phyloP scores from a whole-genome alignment of 2,888 invertebrate genomes.

The Crepidodera aurea region DNA sequence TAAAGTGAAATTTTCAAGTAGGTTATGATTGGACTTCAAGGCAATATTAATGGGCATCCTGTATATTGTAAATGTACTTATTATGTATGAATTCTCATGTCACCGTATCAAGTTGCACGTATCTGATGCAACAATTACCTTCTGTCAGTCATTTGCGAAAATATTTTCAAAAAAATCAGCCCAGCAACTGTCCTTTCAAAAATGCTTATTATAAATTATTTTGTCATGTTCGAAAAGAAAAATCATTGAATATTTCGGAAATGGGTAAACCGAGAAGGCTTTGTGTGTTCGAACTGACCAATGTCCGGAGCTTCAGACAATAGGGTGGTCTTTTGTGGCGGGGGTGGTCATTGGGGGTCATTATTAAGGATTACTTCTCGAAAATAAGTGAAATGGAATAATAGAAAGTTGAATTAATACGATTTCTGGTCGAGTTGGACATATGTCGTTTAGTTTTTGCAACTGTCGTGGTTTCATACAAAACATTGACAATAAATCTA shows the following conservation, averaged over 20 bases:
- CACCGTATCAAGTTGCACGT: too few relatives aligned
- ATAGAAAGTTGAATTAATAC: conserved; percentile 29
- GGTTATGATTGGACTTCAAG: too few relatives aligned
- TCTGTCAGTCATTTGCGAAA: conserved; percentile 12
- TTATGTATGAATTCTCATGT: too few relatives aligned
- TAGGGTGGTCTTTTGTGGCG: conserved; percentile 35
- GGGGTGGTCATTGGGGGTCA: conserved; percentile 46
- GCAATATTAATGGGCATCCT: too few relatives aligned
- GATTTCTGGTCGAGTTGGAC: conserved; percentile 25
- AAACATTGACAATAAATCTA: too few relatives aligned
- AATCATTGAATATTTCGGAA: conserved; percentile 31
- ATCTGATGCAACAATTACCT: conserved; percentile 12
- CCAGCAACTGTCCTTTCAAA: conserved; percentile 32
- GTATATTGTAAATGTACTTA: too few relatives aligned
- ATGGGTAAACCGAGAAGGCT: conserved; percentile 33
- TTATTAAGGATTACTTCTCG: conserved; percentile 49
- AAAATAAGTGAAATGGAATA: conserved; percentile 39
- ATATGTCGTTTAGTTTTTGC: conserved; percentile 26
- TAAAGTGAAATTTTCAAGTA: too few relatives aligned
- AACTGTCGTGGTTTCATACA: conserved; percentile 12
- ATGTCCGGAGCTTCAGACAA: conserved; percentile 39
- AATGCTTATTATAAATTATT: conserved; percentile 32
- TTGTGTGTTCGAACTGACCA: conserved; percentile 40
- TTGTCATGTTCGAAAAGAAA: conserved; percentile 28
- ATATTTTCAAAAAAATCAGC: conserved; percentile 25